Evolutionary conservation across 2,888 invertebrate species (phyloP).

Genomic region (Tenthredo mesomela): DNA sequence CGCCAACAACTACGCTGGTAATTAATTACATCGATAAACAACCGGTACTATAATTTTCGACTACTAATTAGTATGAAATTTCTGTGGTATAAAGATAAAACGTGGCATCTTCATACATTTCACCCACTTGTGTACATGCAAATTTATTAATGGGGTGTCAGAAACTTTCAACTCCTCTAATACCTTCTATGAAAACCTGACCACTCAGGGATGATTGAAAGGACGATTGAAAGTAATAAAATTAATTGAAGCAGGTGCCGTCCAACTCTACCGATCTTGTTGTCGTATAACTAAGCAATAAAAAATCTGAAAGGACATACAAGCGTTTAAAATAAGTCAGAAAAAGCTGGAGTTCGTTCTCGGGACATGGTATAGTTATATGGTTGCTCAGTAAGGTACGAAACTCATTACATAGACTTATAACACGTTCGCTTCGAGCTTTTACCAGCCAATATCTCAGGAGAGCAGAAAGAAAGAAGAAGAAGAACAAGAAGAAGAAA

Average conservation of each 20-base stretch:
- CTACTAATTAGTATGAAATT: slow-evolving; percentile 16
- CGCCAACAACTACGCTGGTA: slow-evolving; percentile 11
- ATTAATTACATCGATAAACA: slow-evolving; percentile 39
- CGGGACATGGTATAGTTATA: not conserved
- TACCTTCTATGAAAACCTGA: not conserved
- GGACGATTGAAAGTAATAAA: not conserved
- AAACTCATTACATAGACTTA: not conserved
- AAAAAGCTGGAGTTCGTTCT: not conserved
- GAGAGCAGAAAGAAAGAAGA: not conserved
- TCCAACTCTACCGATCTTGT: not conserved
- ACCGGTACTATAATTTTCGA: slow-evolving; percentile 28
- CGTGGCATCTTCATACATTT: not conserved
- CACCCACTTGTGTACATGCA: not conserved
- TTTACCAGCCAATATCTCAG: slow-evolving; percentile 33
- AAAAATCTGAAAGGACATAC: not conserved
- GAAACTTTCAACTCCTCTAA: not conserved
- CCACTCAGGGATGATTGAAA: not conserved
- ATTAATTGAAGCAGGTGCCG: not conserved
- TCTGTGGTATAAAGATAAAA: not conserved
- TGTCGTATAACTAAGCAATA: slow-evolving; percentile 7
- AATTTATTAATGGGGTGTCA: not conserved
- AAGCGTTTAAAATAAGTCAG: not conserved
- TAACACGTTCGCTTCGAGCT: not conserved
- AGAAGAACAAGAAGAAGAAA: slow-evolving; percentile 1
- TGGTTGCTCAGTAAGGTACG: not conserved